These are phyloP conservation scores for Pristionchus exspectatus DNA, from an alignment of 2,888 invertebrate genomes.

Conservation along the genomic window DNA sequence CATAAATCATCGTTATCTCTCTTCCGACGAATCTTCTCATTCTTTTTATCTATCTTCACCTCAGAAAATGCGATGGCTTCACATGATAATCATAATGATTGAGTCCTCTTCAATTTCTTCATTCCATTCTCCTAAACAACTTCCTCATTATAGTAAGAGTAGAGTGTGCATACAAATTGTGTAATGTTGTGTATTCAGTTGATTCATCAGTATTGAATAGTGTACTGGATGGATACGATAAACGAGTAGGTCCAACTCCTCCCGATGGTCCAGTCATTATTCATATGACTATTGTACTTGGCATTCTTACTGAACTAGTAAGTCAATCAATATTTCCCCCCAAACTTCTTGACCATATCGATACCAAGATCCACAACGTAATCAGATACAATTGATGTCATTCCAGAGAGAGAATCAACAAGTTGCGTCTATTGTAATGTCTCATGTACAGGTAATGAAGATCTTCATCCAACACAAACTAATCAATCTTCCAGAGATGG, in stretches of 20 bases:
- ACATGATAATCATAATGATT: background rate
- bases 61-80: slow-evolving; percentile 8
- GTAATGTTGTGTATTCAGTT: background rate
- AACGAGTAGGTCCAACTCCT: slow-evolving; percentile 71
- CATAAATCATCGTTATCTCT: no score
- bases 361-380: no score
- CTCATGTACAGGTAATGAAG: slow-evolving; percentile 71
- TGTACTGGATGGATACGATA: slow-evolving; percentile 71
- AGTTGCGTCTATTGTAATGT: slow-evolving; percentile 76
- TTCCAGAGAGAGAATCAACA: slow-evolving; percentile 77
- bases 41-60: no score
- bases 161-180: no score
- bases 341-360: no score
- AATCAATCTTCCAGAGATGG: slow-evolving; percentile 65
- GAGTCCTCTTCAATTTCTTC: slow-evolving; percentile 18
- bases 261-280: slow-evolving; percentile 71
- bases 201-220: slow-evolving; percentile 60
- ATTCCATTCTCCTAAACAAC: background rate
- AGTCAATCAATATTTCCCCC: background rate
- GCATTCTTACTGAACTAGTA: slow-evolving; percentile 77
- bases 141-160: background rate
- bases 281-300: slow-evolving; percentile 76
- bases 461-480: background rate
- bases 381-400: background rate
- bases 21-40: no score